Conservation (phyloP, 64 coral and sea anemone species). For the Stichodactyla mertensii region DNA sequence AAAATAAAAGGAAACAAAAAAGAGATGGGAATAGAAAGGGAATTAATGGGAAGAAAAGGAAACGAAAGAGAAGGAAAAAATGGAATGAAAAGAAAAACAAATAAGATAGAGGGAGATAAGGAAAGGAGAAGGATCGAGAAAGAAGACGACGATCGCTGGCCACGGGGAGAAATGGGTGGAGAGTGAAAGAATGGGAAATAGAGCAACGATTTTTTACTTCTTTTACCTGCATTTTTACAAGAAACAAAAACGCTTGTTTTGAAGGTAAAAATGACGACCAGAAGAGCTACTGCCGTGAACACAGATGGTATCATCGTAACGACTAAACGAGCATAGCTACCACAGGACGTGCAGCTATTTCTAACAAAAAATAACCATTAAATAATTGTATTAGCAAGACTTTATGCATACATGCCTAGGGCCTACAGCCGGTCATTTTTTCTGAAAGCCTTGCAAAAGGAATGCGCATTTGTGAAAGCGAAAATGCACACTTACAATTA, state of each 20-base stretch:
- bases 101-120: no score
- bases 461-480: no score
- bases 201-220: not conserved
- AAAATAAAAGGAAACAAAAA: not conserved
- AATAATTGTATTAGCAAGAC: no score
- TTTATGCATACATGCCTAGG: no score
- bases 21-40: not conserved
- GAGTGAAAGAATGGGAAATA: not conserved
- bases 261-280: conserved; percentile 41
- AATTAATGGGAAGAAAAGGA: not conserved
- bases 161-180: not conserved
- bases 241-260: conserved; percentile 30
- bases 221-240: conserved; percentile 33
- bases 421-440: no score
- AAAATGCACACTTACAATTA: no score
- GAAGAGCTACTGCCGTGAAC: conserved; percentile 29
- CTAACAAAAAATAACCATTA: not conserved
- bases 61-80: no score
- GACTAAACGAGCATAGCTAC: conserved; percentile 43
- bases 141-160: no score
- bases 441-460: no score
- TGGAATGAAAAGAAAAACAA: not conserved
- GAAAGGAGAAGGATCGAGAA: no score
- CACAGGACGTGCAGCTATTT: conserved; percentile 23
- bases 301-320: conserved; percentile 53